These are phyloP conservation scores for Pantherophis guttatus DNA, from an alignment of 2,113 vertebrate species.

Conservation along the genomic window DNA sequence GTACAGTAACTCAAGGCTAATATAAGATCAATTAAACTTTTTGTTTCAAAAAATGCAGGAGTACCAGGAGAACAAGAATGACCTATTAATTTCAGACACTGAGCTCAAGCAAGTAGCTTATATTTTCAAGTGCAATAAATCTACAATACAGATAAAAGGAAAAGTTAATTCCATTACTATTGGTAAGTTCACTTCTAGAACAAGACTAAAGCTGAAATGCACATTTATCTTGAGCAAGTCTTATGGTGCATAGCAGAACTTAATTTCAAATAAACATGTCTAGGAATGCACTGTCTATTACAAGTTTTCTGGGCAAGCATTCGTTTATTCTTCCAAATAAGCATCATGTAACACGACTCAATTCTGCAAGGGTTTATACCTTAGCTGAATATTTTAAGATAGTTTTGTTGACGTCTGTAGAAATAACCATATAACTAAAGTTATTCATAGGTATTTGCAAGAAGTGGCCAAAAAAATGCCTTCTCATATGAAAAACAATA, in stretches of 20 bases:
- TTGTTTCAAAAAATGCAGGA: slow-evolving; percentile 73
- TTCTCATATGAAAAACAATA: neutral
- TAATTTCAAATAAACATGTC: neutral
- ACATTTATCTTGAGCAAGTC: neutral
- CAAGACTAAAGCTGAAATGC: slow-evolving; percentile 15
- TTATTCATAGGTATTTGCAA: neutral
- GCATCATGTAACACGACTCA: neutral
- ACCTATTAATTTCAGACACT: slow-evolving; percentile 87
- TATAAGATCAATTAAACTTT: slow-evolving; percentile 46
- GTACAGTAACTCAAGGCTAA: slow-evolving; percentile 6
- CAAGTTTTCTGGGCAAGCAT: neutral
- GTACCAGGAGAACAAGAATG: slow-evolving; percentile 86
- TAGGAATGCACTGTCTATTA: neutral
- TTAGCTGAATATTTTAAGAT: neutral
- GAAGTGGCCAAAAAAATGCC: neutral
- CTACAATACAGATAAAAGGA: slow-evolving; percentile 90
- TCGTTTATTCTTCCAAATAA: neutral
- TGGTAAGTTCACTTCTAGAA: slow-evolving; percentile 73
- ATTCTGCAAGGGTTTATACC: neutral
- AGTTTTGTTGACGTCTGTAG: neutral
- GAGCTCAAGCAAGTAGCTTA: slow-evolving; percentile 96
- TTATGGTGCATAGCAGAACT: neutral
- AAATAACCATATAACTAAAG: neutral
- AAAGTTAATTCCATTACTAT: slow-evolving; percentile 97
- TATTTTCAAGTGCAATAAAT: slow-evolving; percentile 87